phyloP scores from a whole-genome alignment of 2,113 vertebrate genomes.

The Galeopterus variegatus region DNA sequence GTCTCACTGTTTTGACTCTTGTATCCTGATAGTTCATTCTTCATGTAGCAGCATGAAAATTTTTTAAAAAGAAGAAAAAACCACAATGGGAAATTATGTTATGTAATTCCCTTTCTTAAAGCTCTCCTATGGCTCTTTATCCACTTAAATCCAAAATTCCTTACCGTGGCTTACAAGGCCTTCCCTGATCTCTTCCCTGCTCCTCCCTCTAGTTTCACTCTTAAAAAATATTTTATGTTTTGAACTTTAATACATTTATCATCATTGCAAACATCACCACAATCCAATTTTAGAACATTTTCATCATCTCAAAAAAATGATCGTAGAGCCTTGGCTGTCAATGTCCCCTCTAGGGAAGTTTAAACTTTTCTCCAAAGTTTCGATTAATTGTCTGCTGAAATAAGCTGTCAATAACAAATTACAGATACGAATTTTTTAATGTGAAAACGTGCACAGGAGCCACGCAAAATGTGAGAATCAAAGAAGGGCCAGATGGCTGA shows the following conservation, averaged over 20 bases:
- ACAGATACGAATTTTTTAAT: no score
- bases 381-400: no score
- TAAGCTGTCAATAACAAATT: no score
- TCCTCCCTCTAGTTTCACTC: neutral
- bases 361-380: no score
- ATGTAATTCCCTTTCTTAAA: neutral
- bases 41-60: neutral
- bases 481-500: no score
- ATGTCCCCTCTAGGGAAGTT: no score
- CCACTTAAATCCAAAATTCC: neutral
- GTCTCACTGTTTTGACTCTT: neutral
- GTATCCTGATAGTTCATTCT: neutral
- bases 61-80: neutral
- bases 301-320: neutral
- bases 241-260: neutral
- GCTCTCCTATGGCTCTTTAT: neutral
- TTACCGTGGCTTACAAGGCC: neutral
- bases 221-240: neutral
- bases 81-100: neutral
- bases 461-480: no score
- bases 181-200: neutral
- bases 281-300: conserved; percentile 24
- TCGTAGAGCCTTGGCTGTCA: neutral
- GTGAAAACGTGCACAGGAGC: no score
- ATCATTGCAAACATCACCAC: neutral